Evolutionary conservation across 2,113 vertebrate genomes (phyloP).

Genomic region (Cyphotilapia sp.): DNA sequence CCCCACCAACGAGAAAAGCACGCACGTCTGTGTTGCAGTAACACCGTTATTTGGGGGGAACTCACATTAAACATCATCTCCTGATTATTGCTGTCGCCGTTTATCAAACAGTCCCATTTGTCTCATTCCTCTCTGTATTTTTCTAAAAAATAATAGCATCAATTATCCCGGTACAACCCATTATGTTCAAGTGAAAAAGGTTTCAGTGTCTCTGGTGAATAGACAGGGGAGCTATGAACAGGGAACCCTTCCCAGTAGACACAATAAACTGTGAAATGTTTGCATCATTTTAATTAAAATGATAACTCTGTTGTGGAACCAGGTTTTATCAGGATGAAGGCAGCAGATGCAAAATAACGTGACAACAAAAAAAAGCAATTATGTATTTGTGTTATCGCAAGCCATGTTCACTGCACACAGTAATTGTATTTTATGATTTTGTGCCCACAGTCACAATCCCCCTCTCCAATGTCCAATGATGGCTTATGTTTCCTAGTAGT

Average conservation of each 20-base stretch:
- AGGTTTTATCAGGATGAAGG: background rate
- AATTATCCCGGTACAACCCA: background rate
- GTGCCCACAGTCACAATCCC: background rate
- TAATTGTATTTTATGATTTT: slow-evolving; percentile 46
- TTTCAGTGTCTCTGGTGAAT: slow-evolving; percentile 1
- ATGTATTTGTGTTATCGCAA: slow-evolving; percentile 37
- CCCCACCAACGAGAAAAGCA: background rate
- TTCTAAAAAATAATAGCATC: background rate
- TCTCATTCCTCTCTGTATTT: background rate
- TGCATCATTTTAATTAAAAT: slow-evolving; percentile 47
- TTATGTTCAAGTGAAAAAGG: background rate
- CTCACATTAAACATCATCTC: background rate
- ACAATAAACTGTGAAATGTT: slow-evolving; percentile 25
- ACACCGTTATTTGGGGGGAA: background rate
- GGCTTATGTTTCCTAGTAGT: slow-evolving; percentile 38
- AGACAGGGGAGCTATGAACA: background rate
- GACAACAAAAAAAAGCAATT: slow-evolving; percentile 42
- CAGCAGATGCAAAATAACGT: slow-evolving; percentile 30
- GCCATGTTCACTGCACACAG: slow-evolving; percentile 40
- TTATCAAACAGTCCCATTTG: background rate
- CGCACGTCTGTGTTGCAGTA: background rate
- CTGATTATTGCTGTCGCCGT: background rate
- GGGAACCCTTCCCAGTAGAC: background rate
- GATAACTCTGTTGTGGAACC: slow-evolving; percentile 12
- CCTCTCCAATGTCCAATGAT: slow-evolving; percentile 24